Conservation (phyloP, 2,113 vertebrate species). For the Actenoides hombroni region DNA sequence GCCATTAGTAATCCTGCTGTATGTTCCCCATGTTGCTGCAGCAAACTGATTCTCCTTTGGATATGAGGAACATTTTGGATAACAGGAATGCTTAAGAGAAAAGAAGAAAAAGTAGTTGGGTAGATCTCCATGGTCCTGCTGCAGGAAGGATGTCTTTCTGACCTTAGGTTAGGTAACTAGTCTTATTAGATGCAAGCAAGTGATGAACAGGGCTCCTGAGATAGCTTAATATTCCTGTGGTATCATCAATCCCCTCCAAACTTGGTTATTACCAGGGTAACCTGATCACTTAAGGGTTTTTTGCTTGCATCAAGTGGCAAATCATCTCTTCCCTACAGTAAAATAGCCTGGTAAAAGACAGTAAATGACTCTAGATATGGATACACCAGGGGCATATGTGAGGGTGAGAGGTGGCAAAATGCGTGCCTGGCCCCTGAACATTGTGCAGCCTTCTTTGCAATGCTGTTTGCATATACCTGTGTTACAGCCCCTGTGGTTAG, state of each 20-base stretch:
- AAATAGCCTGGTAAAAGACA: not conserved
- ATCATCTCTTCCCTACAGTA: not conserved
- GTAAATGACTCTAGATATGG: not conserved
- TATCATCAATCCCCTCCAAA: not conserved
- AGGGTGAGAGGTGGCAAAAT: not conserved
- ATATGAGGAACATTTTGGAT: not conserved
- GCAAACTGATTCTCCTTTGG: not conserved
- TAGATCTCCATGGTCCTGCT: not conserved
- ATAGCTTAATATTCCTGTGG: not conserved
- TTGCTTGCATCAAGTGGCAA: not conserved
- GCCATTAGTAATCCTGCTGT: not conserved
- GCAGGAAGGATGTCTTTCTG: not conserved
- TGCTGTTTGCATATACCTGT: rapidly evolving
- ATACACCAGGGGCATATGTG: not conserved
- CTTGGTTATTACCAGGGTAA: not conserved
- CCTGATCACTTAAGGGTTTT: not conserved
- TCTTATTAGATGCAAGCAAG: not conserved
- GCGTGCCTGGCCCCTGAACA: not conserved
- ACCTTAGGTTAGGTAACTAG: not conserved
- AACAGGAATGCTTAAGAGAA: not conserved
- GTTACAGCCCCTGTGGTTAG: not conserved
- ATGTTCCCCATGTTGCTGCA: not conserved
- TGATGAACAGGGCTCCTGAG: not conserved
- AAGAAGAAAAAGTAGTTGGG: not conserved
- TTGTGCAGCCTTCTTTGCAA: not conserved